phyloP scores from a whole-genome alignment of 2,797 vertebrate species.

The Phrynocephalus vlangalii region DNA sequence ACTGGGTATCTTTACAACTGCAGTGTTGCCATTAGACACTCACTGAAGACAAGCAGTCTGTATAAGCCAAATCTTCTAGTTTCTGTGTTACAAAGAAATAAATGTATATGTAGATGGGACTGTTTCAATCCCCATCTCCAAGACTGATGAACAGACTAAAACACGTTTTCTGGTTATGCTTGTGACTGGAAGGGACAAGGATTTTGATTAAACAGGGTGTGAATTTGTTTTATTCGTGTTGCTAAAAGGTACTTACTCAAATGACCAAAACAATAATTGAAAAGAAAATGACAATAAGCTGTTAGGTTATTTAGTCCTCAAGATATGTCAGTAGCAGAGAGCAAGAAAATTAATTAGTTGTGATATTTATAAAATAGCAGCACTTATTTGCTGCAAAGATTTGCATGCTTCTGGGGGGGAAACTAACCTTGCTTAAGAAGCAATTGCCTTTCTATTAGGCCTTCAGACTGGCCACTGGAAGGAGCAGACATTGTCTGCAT shows the following conservation, averaged over 20 bases:
- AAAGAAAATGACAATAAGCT: background rate
- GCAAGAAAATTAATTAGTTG: constrained; percentile 1
- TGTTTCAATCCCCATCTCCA: background rate
- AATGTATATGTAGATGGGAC: background rate
- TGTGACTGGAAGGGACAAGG: background rate
- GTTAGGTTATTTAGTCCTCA: too few species aligned
- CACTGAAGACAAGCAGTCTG: background rate
- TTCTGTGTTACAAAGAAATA: background rate
- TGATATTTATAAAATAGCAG: background rate
- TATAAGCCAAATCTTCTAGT: background rate
- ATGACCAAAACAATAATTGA: background rate
- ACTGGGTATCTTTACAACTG: background rate
- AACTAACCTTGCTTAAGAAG: background rate
- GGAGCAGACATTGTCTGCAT: too few species aligned
- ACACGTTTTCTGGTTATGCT: background rate
- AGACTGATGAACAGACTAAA: background rate
- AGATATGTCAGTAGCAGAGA: background rate
- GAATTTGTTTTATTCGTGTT: background rate
- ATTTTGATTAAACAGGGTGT: background rate
- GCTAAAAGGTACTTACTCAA: too few species aligned
- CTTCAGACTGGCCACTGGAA: background rate
- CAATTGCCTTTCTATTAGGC: background rate
- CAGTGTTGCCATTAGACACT: background rate
- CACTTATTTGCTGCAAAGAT: background rate
- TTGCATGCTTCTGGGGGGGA: too few species aligned